Conservation (phyloP, 1,140 invertebrate genomes). For the Zaprionus lachaisei region DNA sequence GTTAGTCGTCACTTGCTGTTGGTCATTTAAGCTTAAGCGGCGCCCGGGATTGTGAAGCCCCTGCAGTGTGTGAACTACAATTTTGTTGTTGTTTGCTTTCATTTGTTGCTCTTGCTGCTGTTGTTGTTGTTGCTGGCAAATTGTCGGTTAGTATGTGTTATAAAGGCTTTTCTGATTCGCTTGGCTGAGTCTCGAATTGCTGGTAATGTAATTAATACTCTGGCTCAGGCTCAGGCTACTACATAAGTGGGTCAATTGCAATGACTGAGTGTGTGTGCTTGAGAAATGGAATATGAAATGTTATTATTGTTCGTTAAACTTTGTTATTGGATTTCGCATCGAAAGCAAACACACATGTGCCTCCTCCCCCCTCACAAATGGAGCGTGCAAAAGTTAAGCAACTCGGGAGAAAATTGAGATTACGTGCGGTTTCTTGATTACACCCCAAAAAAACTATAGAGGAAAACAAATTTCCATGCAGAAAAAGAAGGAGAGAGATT, state of each 20-base stretch:
- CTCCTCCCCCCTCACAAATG: background rate
- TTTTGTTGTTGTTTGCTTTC: constrained; percentile 46
- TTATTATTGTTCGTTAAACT: constrained; percentile 42
- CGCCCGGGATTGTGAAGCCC: constrained; percentile 67
- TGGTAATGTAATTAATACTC: constrained; percentile 73
- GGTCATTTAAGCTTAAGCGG: constrained; percentile 73
- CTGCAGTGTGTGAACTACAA: constrained; percentile 64
- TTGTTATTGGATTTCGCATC: constrained; percentile 21
- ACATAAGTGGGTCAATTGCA: constrained; percentile 50
- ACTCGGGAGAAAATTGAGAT: constrained; percentile 12
- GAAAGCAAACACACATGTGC: background rate
- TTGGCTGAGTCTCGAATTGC: constrained; percentile 66
- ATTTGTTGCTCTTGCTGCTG: constrained; percentile 17
- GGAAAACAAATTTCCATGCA: background rate
- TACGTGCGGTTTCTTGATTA: constrained; percentile 1
- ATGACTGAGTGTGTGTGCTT: constrained; percentile 24
- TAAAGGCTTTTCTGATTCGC: constrained; percentile 67
- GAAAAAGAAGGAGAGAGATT: background rate
- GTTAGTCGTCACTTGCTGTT: constrained; percentile 60
- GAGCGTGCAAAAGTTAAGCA: constrained; percentile 20
- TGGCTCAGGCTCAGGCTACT: constrained; percentile 19
- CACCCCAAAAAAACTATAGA: constrained; percentile 1
- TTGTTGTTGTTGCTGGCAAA: constrained; percentile 28
- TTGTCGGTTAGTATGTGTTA: constrained; percentile 45
- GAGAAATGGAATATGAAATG: constrained; percentile 51